Evolutionary conservation across 92 coral and sea anemone genomes (phyloP).

Genomic region (Epizoanthus illoricatus): DNA sequence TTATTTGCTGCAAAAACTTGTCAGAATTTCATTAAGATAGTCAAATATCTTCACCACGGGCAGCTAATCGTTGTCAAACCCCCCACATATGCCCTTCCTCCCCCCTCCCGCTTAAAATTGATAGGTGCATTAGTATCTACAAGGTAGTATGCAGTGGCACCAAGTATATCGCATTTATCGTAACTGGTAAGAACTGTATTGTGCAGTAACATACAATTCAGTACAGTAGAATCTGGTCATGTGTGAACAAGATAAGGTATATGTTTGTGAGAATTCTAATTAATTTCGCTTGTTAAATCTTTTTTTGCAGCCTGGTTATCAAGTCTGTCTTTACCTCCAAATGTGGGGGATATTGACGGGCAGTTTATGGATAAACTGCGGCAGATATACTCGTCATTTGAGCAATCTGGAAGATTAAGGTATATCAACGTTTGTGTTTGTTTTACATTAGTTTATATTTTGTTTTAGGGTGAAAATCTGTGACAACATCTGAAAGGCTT

Average conservation of each 20-base stretch:
- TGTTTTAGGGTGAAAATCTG: neutral
- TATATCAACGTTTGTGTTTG: slow-evolving; percentile 26
- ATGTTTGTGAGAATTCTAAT: neutral
- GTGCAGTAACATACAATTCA: neutral
- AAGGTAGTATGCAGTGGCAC: too few relatives aligned
- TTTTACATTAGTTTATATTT: neutral
- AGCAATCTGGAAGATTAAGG: slow-evolving; percentile 72
- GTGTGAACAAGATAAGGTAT: too few relatives aligned
- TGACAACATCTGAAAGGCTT: too few relatives aligned
- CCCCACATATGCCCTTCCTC: too few relatives aligned
- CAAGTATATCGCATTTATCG: too few relatives aligned
- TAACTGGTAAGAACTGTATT: too few relatives aligned
- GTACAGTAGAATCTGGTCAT: neutral
- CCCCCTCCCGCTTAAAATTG: too few relatives aligned
- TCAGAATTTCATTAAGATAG: too few relatives aligned
- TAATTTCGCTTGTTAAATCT: neutral
- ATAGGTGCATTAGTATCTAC: too few relatives aligned
- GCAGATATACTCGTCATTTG: slow-evolving; percentile 66
- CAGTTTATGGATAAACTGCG: slow-evolving; percentile 71
- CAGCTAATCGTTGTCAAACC: too few relatives aligned
- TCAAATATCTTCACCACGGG: too few relatives aligned
- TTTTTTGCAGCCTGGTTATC: slow-evolving; percentile 63
- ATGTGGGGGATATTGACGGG: slow-evolving; percentile 77
- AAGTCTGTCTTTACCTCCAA: slow-evolving; percentile 71
- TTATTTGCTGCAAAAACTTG: too few relatives aligned